Evolutionary conservation across 2,888 invertebrate species (phyloP).

Genomic region (Andrena dorsata): DNA sequence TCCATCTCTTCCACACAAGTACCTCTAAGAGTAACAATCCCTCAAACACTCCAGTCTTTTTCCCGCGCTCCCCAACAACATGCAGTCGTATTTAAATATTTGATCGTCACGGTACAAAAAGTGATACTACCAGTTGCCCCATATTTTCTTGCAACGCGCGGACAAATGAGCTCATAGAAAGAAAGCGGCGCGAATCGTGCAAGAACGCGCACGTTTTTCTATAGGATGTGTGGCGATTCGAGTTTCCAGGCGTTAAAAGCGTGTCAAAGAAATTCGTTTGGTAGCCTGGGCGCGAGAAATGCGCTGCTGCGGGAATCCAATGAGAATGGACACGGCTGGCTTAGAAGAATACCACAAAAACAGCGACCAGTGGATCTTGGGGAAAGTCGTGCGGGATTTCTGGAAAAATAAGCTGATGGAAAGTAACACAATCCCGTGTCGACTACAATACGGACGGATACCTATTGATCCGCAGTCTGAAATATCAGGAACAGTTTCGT

Average conservation of each 20-base stretch:
- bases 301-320: neutral
- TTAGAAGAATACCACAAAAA: conserved; percentile 8
- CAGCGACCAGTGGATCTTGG: neutral
- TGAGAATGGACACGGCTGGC: conserved; percentile 11
- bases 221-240: conserved; percentile 4
- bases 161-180: neutral
- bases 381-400: conserved; percentile 36
- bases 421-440: conserved; percentile 44
- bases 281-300: neutral
- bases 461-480: conserved; percentile 57
- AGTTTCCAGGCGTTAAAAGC: conserved; percentile 24
- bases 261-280: conserved; percentile 12
- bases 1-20: too few species aligned
- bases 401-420: conserved; percentile 42
- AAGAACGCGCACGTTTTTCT: neutral
- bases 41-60: too few species aligned
- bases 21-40: too few species aligned
- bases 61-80: neutral
- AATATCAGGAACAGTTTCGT: conserved; percentile 55
- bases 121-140: neutral
- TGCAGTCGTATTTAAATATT: neutral
- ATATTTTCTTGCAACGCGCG: neutral
- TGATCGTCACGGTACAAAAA: neutral
- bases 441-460: conserved; percentile 53
- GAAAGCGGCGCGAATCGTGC: neutral